Evolutionary conservation across 2,888 invertebrate species (phyloP).

Genomic region (Troides aeacus): DNA sequence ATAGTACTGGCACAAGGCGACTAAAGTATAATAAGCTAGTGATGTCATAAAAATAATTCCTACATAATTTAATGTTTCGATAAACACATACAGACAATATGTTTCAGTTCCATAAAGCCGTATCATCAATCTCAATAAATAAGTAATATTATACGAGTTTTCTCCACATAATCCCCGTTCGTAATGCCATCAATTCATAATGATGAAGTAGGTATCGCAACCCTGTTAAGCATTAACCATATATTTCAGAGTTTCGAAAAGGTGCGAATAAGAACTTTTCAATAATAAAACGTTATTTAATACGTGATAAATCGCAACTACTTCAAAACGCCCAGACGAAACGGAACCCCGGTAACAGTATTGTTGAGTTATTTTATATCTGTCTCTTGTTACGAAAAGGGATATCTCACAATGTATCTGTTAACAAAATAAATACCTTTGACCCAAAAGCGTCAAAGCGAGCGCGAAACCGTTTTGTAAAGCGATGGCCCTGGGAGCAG

Average conservation of each 20-base stretch:
- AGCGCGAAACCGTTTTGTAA: constrained; percentile 51
- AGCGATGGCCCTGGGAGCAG: constrained; percentile 47
- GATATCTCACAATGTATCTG: constrained; percentile 53
- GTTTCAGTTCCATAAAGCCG: constrained; percentile 6
- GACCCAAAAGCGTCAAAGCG: constrained; percentile 61
- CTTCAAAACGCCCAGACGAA: constrained; percentile 40
- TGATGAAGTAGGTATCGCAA: constrained; percentile 57
- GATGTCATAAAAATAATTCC: not conserved
- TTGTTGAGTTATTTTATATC: constrained; percentile 47
- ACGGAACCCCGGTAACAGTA: constrained; percentile 45
- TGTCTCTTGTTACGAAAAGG: constrained; percentile 51
- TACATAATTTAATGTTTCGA: not conserved
- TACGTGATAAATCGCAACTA: constrained; percentile 56
- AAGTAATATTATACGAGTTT: constrained; percentile 43
- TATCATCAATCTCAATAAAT: constrained; percentile 24
- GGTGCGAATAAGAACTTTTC: constrained; percentile 46
- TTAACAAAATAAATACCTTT: constrained; percentile 69
- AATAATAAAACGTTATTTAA: constrained; percentile 60
- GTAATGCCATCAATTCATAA: constrained; percentile 45
- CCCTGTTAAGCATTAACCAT: constrained; percentile 61
- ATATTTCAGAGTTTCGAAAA: constrained; percentile 58
- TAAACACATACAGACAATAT: not conserved
- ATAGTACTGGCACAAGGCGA: too few relatives aligned
- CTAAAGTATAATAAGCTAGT: too few relatives aligned
- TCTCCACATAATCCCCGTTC: constrained; percentile 47